These are phyloP conservation scores for Amphibalanus amphitrite DNA, from an alignment of 1,140 invertebrate genomes.

Conservation along the genomic window DNA sequence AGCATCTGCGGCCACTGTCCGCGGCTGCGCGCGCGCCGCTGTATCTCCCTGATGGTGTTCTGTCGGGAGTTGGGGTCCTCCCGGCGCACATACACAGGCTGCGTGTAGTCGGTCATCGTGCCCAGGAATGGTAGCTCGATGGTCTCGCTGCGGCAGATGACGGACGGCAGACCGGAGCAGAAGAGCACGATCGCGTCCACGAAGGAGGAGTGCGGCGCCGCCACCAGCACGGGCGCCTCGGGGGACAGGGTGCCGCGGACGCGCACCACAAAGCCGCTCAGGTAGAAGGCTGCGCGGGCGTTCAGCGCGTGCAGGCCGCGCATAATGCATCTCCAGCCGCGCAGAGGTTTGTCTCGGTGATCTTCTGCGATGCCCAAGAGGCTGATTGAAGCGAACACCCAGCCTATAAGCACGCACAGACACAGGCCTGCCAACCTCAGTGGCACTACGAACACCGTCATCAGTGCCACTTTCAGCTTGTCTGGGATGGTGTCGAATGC, in stretches of 20 bases:
- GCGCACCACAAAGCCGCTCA: conserved; percentile 19
- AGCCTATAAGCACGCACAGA: no score
- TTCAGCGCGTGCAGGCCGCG: neutral
- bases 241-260: conserved; percentile 54
- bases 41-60: conserved; percentile 79
- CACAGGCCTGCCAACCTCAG: no score
- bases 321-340: no score
- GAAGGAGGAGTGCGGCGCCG: conserved; percentile 71
- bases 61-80: conserved; percentile 81
- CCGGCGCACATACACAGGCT: conserved; percentile 82
- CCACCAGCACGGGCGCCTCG: conserved; percentile 66
- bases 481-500: no score
- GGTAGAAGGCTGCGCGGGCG: neutral
- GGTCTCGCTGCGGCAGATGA: conserved; percentile 59
- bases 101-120: conserved; percentile 80
- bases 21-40: conserved; percentile 57
- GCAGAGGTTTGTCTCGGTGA: no score
- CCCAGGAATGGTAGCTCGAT: conserved; percentile 57
- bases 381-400: no score
- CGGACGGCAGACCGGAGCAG: conserved; percentile 54
- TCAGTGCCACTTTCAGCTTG: no score
- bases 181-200: conserved; percentile 66
- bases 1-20: conserved; percentile 83
- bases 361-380: no score
- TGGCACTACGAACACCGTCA: no score